Percentiles rank a stretch among this genome's conserved stretches.
These are phyloP conservation scores for Apodemia duryi DNA, from an alignment of 2,888 invertebrate species.

Conservation along the genomic window DNA sequence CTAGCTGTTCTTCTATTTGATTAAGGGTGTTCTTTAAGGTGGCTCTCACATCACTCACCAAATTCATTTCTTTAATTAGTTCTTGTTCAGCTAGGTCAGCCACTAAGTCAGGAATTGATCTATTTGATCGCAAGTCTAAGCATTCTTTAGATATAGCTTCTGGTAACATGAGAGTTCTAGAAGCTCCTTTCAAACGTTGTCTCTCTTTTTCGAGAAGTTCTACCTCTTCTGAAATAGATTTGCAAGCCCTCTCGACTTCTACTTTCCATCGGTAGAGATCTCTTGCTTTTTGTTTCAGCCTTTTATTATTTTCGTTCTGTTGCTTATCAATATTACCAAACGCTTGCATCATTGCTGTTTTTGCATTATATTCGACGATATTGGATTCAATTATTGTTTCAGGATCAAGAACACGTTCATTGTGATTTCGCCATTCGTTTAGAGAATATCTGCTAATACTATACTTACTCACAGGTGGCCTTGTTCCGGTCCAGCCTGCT, in stretches of 20 bases:
- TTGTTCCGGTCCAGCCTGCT: slow-evolving; percentile 84
- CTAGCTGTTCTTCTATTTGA: slow-evolving; percentile 84
- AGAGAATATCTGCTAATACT: slow-evolving; percentile 86
- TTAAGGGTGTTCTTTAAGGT: slow-evolving; percentile 80
- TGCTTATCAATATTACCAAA: slow-evolving; percentile 83
- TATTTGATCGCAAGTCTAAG: slow-evolving; percentile 83
- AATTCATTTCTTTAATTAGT: slow-evolving; percentile 85
- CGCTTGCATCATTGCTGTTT: slow-evolving; percentile 82
- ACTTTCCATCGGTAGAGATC: slow-evolving; percentile 87
- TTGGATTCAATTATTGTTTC: slow-evolving; percentile 75
- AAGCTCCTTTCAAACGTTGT: slow-evolving; percentile 83
- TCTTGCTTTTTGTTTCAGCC: slow-evolving; percentile 82
- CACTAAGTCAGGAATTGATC: slow-evolving; percentile 86
- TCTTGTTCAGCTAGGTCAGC: slow-evolving; percentile 88
- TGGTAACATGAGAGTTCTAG: slow-evolving; percentile 83
- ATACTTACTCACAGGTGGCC: slow-evolving; percentile 87
- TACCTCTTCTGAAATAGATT: slow-evolving; percentile 84
- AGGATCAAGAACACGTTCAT: slow-evolving; percentile 72
- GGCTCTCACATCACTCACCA: slow-evolving; percentile 84
- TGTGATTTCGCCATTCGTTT: slow-evolving; percentile 85
- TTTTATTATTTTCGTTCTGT: slow-evolving; percentile 83
- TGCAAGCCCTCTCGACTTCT: slow-evolving; percentile 84
- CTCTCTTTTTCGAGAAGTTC: slow-evolving; percentile 83
- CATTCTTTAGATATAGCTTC: slow-evolving; percentile 89
- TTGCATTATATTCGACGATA: slow-evolving; percentile 80